Conservation (phyloP, 2,113 vertebrate species). For the Pituophis catenifer region DNA sequence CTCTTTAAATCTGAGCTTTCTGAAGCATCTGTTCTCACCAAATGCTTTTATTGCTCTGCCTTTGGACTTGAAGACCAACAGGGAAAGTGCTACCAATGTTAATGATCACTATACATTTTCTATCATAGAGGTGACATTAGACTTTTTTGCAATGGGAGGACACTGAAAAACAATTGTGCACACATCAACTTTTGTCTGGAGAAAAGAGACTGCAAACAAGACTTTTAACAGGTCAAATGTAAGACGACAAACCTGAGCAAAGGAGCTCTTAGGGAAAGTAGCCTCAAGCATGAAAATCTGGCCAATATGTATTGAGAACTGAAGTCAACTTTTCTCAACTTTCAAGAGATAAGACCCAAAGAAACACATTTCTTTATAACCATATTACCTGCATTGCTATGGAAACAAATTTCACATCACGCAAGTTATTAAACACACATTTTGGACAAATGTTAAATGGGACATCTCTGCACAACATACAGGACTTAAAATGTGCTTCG, state of each 20-base stretch:
- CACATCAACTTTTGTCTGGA: background rate
- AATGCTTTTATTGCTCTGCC: conserved; percentile 37
- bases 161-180: background rate
- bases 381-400: conserved; percentile 3
- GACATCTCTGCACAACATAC: conserved; percentile 7
- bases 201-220: background rate
- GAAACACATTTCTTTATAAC: background rate
- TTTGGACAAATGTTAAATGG: conserved; percentile 9
- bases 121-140: conserved; percentile 20
- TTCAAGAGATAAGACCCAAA: conserved; percentile 1
- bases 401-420: conserved; percentile 18
- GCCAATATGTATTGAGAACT: background rate
- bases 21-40: background rate
- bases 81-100: background rate
- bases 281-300: background rate
- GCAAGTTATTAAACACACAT: conserved; percentile 13
- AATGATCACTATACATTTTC: background rate
- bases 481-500: conserved; percentile 1
- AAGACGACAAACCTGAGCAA: accelerated
- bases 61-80: background rate
- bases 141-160: background rate
- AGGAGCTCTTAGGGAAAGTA: background rate
- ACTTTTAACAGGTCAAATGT: background rate
- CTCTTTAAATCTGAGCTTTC: background rate
- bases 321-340: background rate